Conservation (phyloP, 92 coral and sea anemone species). For the Porites lobata region DNA sequence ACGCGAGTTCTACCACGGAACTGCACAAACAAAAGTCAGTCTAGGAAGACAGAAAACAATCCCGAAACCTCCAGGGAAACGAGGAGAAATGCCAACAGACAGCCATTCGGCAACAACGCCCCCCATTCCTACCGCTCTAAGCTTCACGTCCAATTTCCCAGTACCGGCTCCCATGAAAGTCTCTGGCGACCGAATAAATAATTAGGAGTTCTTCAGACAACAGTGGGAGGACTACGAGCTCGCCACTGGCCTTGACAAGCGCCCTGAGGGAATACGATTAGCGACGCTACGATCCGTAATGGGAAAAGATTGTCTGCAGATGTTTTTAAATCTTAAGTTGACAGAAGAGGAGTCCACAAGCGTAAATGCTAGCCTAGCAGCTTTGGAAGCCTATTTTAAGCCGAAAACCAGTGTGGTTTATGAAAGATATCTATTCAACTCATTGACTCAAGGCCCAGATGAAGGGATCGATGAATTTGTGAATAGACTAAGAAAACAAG, state of each 20-base stretch:
- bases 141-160: conserved; percentile 3
- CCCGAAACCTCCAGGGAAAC: too few relatives aligned
- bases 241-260: conserved; percentile 36
- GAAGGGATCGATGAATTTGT: conserved; percentile 34
- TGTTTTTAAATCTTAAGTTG: conserved; percentile 32
- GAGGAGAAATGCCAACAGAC: conserved; percentile 18
- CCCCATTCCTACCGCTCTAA: background rate
- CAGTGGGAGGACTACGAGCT: conserved; percentile 23
- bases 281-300: conserved; percentile 38
- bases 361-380: conserved; percentile 20
- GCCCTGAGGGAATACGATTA: conserved; percentile 21
- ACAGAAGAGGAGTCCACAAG: conserved; percentile 33
- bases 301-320: conserved; percentile 64
- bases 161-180: conserved; percentile 42
- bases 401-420: conserved; percentile 64
- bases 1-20: background rate
- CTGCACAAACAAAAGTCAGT: background rate
- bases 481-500: conserved; percentile 28
- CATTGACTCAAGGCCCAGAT: conserved; percentile 40
- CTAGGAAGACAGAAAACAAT: background rate
- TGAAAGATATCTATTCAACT: conserved; percentile 52
- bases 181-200: background rate
- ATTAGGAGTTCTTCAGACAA: background rate
- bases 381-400: conserved; percentile 59
- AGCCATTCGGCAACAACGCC: conserved; percentile 2